Evolutionary conservation across 2,888 invertebrate genomes (phyloP), one percentile per base, ranked within the genome.

Genomic region (Argyresthia goedartella): DNA sequence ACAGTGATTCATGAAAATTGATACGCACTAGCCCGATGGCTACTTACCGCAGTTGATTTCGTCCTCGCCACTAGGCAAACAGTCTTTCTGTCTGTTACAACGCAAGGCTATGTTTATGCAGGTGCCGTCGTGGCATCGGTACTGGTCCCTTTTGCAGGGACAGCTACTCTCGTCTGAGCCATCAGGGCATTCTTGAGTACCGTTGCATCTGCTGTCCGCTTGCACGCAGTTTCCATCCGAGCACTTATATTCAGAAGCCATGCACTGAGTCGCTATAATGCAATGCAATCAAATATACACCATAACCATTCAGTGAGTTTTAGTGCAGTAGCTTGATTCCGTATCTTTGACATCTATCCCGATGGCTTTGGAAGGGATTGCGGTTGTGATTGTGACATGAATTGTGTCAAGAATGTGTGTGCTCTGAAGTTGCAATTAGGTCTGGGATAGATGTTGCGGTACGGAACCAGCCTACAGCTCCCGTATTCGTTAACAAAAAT

Each of bases 71-170:
- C 87, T 84, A 33, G 77, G 69, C 39, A 52, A 60, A 73, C 92
- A 92, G 68, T 92, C 90, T 58, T 61, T 65, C 53, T 73, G 67
- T 60, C 88, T 88, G 69, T 94, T 89, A 75, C 95, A 95, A 62
- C 88, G 82, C 59, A 88, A 88, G 49, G 86, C 85, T 60, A 85
- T 76, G 64, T 88, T 85, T 71, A 92, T 88, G 77, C 93, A 93
- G 66, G 88, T 76, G 57, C 91, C 91, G 64, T 91, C 89, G 62
- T 90, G 79, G 72, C 91, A 91, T 50, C 72, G 72, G 68, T 87
- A 88, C 64, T 89, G 76, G 54, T 81, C 89, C 54, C 82, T 69
- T 67, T 78, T 82, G 67, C 85, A 84, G 54, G 77, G 71, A 59
- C 86, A 86, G 58, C 69, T 67, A 49, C 51, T 58, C 66, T 86